These are phyloP conservation scores for Saiga tatarica DNA, from an alignment of 2,113 vertebrate species.

Conservation along the genomic window DNA sequence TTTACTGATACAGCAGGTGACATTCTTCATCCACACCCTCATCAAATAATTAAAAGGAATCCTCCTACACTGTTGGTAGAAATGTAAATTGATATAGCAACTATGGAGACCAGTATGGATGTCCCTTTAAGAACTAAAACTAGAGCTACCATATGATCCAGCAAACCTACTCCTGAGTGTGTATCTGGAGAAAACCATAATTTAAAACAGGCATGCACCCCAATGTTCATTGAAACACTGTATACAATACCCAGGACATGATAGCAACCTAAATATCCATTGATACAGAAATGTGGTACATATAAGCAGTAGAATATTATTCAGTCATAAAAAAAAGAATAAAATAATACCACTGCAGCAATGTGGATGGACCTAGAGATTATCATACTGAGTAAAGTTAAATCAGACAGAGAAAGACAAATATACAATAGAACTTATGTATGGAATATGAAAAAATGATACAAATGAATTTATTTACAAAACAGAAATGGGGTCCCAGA, in stretches of 20 bases:
- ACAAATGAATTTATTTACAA: not conserved
- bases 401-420: not conserved
- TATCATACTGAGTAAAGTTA: not conserved
- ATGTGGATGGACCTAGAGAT: not conserved
- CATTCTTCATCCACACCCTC: not conserved
- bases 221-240: not conserved
- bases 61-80: not conserved
- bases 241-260: not conserved
- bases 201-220: not conserved
- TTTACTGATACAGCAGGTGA: not conserved
- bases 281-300: not conserved
- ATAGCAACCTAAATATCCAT: not conserved
- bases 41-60: not conserved
- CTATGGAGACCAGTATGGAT: not conserved
- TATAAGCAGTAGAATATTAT: not conserved
- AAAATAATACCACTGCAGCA: not conserved
- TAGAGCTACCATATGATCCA: not conserved
- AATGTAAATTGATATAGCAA: not conserved
- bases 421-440: not conserved
- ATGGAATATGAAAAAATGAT: not conserved
- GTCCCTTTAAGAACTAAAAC: not conserved
- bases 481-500: not conserved
- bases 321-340: not conserved
- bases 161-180: not conserved
- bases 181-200: not conserved